Evolutionary conservation across 2,888 invertebrate species (phyloP).

Genomic region (Spilosoma lubricipeda): DNA sequence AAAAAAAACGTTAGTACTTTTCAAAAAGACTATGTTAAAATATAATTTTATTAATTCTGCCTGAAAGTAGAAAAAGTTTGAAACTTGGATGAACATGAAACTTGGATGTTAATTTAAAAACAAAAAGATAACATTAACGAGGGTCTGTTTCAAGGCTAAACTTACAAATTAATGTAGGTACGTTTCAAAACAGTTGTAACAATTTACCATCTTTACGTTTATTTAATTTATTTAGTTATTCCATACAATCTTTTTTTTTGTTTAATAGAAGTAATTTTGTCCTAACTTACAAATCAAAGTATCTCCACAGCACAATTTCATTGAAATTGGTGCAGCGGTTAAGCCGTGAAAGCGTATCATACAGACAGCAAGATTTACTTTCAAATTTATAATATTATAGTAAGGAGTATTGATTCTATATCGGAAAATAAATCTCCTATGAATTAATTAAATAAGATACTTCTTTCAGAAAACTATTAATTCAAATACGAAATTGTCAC

Average conservation of each 20-base stretch:
- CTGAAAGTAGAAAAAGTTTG: not conserved
- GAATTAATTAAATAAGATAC: not conserved
- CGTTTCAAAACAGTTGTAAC: not conserved
- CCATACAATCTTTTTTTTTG: too few relatives aligned
- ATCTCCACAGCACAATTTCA: too few relatives aligned
- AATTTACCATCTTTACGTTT: not conserved
- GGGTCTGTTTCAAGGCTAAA: not conserved
- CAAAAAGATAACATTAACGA: not conserved
- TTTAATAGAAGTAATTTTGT: too few relatives aligned
- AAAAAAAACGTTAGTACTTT: too few relatives aligned
- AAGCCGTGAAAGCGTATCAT: too few relatives aligned
- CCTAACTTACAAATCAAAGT: too few relatives aligned
- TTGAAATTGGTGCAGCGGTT: too few relatives aligned
- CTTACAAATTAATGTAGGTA: not conserved
- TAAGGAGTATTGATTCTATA: not conserved
- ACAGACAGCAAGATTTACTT: too few relatives aligned
- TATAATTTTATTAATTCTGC: too few relatives aligned
- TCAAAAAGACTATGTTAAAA: not conserved
- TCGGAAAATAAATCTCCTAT: not conserved
- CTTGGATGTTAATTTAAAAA: not conserved
- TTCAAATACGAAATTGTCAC: not conserved
- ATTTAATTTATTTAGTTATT: too few relatives aligned
- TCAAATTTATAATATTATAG: too few relatives aligned
- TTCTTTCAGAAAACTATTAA: not conserved
- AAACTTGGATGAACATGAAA: not conserved